phyloP scores from a whole-genome alignment of 2,888 invertebrate genomes.

The Seira musarum region DNA sequence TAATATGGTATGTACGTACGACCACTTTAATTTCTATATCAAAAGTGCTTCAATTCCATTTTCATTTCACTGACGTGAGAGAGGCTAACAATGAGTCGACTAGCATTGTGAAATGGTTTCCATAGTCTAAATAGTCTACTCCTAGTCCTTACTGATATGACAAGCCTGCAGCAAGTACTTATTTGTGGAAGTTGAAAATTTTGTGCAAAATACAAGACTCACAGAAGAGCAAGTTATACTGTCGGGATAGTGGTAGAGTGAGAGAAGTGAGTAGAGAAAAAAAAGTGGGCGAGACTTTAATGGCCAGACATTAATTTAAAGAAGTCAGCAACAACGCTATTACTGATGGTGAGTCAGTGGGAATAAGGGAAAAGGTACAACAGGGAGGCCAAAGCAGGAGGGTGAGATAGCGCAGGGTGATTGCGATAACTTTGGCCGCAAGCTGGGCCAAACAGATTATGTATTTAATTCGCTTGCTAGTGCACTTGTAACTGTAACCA shows the following conservation, averaged over 20 bases:
- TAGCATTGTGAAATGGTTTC: background rate
- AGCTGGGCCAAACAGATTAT: slow-evolving; percentile 27
- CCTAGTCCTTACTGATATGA: background rate
- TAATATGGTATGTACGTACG: too few relatives aligned
- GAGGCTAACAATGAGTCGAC: background rate
- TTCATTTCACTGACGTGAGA: background rate
- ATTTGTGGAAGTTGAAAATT: too few relatives aligned
- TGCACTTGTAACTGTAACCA: slow-evolving; percentile 19
- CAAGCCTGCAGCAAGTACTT: background rate
- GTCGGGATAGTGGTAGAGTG: too few relatives aligned
- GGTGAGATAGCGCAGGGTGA: slow-evolving; percentile 31
- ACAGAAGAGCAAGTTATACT: too few relatives aligned
- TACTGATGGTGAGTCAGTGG: background rate
- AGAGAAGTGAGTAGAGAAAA: background rate
- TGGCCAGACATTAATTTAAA: slow-evolving; percentile 55
- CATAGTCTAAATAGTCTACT: background rate
- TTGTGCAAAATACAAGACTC: too few relatives aligned
- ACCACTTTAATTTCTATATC: too few relatives aligned
- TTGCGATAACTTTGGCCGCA: slow-evolving; percentile 35
- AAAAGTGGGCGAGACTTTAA: slow-evolving; percentile 51
- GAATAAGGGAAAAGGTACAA: slow-evolving; percentile 28
- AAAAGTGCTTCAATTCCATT: background rate
- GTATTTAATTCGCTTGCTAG: slow-evolving; percentile 41
- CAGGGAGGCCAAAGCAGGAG: background rate
- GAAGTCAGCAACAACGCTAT: slow-evolving; percentile 40